Evolutionary conservation across 1,140 invertebrate genomes (phyloP).

Genomic region (Acromyrmex heyeri): DNA sequence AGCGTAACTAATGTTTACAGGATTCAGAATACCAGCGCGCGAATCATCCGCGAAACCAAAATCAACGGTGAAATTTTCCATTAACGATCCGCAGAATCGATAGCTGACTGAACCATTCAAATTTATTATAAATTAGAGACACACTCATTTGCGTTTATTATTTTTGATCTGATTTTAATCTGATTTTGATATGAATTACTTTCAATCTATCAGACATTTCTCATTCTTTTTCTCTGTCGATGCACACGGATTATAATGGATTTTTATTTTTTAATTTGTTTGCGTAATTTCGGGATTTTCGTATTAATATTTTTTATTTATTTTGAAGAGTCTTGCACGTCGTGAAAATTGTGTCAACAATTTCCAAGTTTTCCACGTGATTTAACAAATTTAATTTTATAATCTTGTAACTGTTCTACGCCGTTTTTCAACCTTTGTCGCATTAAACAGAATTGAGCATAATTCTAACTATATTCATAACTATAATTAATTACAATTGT

Average conservation of each 20-base stretch:
- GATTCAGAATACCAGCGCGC: background rate
- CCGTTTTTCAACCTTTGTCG: no score
- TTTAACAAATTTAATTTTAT: background rate
- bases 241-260: background rate
- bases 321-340: background rate
- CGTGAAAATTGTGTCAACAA: background rate
- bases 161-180: background rate
- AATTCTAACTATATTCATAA: no score
- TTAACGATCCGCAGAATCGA: slow-evolving; percentile 14
- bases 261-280: slow-evolving; percentile 2
- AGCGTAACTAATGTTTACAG: slow-evolving; percentile 70
- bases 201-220: background rate
- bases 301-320: slow-evolving; percentile 2
- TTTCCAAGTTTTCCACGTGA: background rate
- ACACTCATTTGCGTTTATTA: background rate
- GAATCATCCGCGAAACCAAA: slow-evolving; percentile 18
- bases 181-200: background rate
- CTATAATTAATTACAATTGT: no score
- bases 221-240: background rate
- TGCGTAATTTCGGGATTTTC: background rate
- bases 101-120: background rate
- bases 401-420: background rate
- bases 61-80: slow-evolving; percentile 37
- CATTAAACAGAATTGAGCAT: no score
- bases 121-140: slow-evolving; percentile 9